Evolutionary conservation across 2,888 invertebrate genomes (phyloP), one percentile per base, ranked within the genome.

Genomic region (Morpho helenor): DNA sequence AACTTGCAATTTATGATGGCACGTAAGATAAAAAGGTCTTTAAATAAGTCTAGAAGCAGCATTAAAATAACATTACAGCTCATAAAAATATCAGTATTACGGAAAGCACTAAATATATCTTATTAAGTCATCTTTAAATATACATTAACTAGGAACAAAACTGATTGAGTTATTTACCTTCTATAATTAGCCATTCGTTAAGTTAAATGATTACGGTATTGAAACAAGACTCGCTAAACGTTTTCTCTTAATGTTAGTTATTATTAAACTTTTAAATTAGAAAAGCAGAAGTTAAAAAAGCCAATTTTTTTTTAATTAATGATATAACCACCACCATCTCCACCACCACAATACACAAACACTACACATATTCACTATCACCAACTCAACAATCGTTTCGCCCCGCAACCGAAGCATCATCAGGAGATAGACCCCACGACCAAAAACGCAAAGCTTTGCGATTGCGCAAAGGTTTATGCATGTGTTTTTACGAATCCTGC

Each of bases 111-210:
- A 79, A 79, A 75, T 76, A 68, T 71, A 65, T 70, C 72, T 74
- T 76, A 79, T 79, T 79, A 78, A 80, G 77, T 73, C 76, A 78
- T 77, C 73, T 74, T 68, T 47, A 47, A 73, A 75, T 73, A 73
- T 74, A 78, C 78, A 79, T 76, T 73, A 66, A 70, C 65, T 57
- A 57, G 49, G 46, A 57, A 58, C 52, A 43, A 43, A 31, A 23
- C 48, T 54, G 51, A 61, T 61, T 22, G 31, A 56, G 51, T 51
- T 23, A 56, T 60, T 56, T 56, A 22, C 31, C 41, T 9, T 3
- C 50, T 52, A 52, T 60, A 52, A 57, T 61, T 63, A 59, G 45
- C 42, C 45, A 41, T 45, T 54, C 52, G 56, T 61, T 58, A 63
- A 59, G 40, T 40, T 39, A 40, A 41, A 53, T 31, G 31, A 31